phyloP scores from a whole-genome alignment of 2,113 vertebrate genomes.

The Gavia stellata region DNA sequence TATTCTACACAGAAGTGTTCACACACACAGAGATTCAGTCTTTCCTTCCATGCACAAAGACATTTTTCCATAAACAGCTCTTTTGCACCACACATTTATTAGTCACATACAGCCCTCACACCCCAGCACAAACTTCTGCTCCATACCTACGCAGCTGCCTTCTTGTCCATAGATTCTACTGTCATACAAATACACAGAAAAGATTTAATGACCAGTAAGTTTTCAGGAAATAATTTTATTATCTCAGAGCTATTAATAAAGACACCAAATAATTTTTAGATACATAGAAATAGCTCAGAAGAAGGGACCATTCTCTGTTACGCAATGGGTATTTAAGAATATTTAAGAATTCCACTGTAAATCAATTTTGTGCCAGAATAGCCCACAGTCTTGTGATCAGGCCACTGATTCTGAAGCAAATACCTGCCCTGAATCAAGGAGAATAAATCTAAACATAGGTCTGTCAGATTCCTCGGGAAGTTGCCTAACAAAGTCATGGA shows the following conservation, averaged over 20 bases:
- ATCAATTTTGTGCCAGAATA: background rate
- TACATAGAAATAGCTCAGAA: background rate
- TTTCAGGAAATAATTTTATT: background rate
- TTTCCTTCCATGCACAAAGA: background rate
- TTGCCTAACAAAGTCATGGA: background rate
- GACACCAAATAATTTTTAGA: background rate
- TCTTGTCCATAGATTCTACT: background rate
- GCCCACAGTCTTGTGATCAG: background rate
- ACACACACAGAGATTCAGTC: background rate
- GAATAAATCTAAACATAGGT: background rate
- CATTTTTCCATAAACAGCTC: background rate
- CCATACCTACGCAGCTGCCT: background rate
- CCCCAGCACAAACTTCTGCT: background rate
- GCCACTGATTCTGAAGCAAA: background rate
- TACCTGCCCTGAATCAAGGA: background rate
- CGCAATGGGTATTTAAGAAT: background rate
- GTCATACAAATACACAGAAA: background rate
- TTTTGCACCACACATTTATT: background rate
- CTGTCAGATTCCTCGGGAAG: background rate
- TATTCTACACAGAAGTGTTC: background rate
- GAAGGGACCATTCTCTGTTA: background rate
- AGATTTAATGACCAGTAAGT: background rate
- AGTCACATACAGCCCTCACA: background rate
- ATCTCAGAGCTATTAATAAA: background rate
- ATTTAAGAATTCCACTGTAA: background rate